Evolutionary conservation across 35 echinoderm and acorn worm species (phyloP).

Genomic region (Ophioderma brevispina): DNA sequence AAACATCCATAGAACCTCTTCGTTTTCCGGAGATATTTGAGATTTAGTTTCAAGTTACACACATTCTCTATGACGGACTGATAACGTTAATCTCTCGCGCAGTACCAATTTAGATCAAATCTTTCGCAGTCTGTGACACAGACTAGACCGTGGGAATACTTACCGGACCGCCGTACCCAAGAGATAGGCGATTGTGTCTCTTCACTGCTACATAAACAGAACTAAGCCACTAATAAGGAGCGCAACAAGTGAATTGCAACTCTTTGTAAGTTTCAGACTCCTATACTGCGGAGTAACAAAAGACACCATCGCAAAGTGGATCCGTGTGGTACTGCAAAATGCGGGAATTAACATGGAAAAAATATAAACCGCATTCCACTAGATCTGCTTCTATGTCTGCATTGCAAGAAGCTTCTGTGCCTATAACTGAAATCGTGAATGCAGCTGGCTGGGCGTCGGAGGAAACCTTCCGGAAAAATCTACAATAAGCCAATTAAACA

Average conservation of each 20-base stretch:
- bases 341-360: neutral
- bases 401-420: neutral
- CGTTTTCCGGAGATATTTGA: no score
- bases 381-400: neutral
- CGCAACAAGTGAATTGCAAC: neutral
- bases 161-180: constrained; percentile 5
- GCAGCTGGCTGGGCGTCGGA: neutral
- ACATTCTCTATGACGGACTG: no score
- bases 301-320: neutral
- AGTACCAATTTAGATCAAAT: no score
- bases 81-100: no score
- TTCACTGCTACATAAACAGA: neutral
- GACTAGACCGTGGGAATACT: neutral
- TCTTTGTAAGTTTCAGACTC: constrained; percentile 29
- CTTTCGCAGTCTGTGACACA: no score
- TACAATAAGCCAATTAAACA: neutral
- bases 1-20: no score
- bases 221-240: constrained; percentile 27
- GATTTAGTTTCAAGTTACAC: no score
- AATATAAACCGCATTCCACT: constrained; percentile 10
- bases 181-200: constrained; percentile 35
- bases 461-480: neutral
- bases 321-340: neutral
- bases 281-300: neutral
- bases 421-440: neutral